Evolutionary conservation across 2,113 vertebrate species (phyloP).

Genomic region (Malurus alboscapulatus): DNA sequence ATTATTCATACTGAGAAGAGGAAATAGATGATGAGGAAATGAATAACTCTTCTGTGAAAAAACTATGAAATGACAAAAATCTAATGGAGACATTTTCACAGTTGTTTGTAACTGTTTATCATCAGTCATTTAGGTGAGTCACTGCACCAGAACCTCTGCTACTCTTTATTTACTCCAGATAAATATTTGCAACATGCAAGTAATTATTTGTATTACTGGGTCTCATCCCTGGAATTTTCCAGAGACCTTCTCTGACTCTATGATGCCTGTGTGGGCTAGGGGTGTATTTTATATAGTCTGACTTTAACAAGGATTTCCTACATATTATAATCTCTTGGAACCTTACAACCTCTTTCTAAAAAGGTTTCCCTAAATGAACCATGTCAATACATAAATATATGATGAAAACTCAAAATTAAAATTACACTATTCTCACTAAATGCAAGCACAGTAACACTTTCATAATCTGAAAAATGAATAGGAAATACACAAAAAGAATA

Average conservation of each 20-base stretch:
- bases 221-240: background rate
- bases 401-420: background rate
- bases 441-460: background rate
- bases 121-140: background rate
- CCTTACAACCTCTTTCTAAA: background rate
- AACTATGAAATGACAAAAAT: background rate
- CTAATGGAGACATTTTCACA: background rate
- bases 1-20: background rate
- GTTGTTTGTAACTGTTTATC: slow-evolving; percentile 11
- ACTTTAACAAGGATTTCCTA: background rate
- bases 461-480: background rate
- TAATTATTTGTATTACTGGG: slow-evolving; percentile 21
- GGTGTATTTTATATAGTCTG: background rate
- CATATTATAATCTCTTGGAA: background rate
- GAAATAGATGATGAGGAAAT: slow-evolving; percentile 32
- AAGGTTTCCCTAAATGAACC: background rate
- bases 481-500: background rate
- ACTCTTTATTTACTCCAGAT: background rate
- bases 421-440: background rate
- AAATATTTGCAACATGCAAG: slow-evolving; percentile 27
- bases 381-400: background rate
- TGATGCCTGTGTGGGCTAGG: background rate
- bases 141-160: background rate
- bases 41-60: background rate
- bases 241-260: background rate